A percentile compares a stretch with the other conserved stretches of the same genome.
phyloP scores from a whole-genome alignment of 92 coral and sea anemone genomes.

The Palythoa caribaeorum region DNA sequence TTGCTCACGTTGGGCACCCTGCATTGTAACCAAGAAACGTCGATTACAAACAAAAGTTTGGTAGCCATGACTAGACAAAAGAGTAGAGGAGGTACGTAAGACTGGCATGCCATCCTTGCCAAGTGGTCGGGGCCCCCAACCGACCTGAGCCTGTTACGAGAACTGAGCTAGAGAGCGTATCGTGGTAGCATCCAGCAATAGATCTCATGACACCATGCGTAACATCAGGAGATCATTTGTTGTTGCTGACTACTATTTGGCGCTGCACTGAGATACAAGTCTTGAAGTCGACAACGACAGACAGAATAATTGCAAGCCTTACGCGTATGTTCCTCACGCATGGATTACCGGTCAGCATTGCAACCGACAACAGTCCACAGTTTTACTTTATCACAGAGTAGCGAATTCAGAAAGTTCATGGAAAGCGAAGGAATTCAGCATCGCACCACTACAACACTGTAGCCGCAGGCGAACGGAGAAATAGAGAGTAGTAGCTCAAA shows the following conservation, averaged over 20 bases:
- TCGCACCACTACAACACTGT: conserved; percentile 30
- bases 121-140: background rate
- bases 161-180: background rate
- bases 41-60: no score
- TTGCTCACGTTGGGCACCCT: background rate
- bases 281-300: conserved; percentile 56
- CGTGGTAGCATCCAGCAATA: background rate
- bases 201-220: background rate
- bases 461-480: conserved; percentile 52
- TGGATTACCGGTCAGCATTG: conserved; percentile 50
- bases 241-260: conserved; percentile 37
- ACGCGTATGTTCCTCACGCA: conserved; percentile 47
- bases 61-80: background rate
- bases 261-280: conserved; percentile 63
- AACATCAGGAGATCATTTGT: background rate
- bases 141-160: background rate
- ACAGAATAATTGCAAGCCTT: conserved; percentile 52
- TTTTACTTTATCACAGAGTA: conserved; percentile 15
- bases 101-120: conserved; percentile 10
- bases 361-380: conserved; percentile 39
- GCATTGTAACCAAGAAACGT: background rate
- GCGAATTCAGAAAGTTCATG: conserved; percentile 45
- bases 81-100: conserved; percentile 7
- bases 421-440: conserved; percentile 51
- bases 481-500: background rate